Percentiles rank a stretch among this genome's conserved stretches.
Evolutionary conservation across 2,888 invertebrate genomes (phyloP).

Genomic region (Graphium colonna): DNA sequence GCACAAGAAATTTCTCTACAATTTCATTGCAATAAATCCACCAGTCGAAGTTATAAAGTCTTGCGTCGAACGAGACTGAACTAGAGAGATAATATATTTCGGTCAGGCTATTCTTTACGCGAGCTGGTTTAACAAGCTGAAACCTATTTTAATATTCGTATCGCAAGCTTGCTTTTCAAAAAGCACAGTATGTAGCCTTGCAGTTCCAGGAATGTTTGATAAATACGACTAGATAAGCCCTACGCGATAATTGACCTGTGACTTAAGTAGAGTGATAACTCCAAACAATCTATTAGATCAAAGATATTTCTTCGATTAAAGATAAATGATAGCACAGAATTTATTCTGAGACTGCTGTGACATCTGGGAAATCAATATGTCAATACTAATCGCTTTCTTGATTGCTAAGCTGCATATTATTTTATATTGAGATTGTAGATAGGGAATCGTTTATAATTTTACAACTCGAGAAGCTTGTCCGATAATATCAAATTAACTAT

Average conservation of each 20-base stretch:
- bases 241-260: constrained; percentile 58
- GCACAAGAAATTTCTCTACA: constrained; percentile 59
- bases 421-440: constrained; percentile 12
- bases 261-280: constrained; percentile 52
- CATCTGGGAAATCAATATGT: constrained; percentile 16
- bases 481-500: constrained; percentile 1
- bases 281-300: constrained; percentile 17
- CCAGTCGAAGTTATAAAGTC: constrained; percentile 58
- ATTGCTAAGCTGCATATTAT: constrained; percentile 9
- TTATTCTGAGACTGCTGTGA: neutral
- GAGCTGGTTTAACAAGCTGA: constrained; percentile 32
- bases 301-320: constrained; percentile 34
- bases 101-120: constrained; percentile 56
- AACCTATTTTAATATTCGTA: constrained; percentile 30
- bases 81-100: constrained; percentile 59
- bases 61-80: constrained; percentile 60
- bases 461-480: neutral
- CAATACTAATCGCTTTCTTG: constrained; percentile 17
- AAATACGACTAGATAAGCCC: constrained; percentile 50
- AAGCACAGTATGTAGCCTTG: constrained; percentile 26
- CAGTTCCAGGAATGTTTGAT: constrained; percentile 47
- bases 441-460: constrained; percentile 6
- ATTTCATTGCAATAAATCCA: constrained; percentile 72
- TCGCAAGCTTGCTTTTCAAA: constrained; percentile 34
- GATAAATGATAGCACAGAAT: constrained; percentile 24